Percentiles rank a stretch among this genome's conserved stretches.
These are phyloP conservation scores for Tokudaia muenninki DNA, from an alignment of 2,797 vertebrate genomes.

Conservation along the genomic window DNA sequence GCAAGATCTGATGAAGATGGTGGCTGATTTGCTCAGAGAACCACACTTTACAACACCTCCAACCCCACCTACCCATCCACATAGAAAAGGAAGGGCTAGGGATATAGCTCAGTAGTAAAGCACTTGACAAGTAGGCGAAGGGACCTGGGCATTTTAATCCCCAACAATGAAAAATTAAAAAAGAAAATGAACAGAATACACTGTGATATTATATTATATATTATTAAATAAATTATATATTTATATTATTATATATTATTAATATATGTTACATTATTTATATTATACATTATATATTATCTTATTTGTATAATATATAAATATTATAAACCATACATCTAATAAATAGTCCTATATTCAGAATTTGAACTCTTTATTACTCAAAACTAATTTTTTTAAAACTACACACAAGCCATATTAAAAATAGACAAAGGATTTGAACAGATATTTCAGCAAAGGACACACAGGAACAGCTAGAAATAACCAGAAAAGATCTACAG, in stretches of 20 bases:
- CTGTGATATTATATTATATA: background rate
- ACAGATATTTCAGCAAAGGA: slow-evolving; percentile 19
- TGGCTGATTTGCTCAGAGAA: background rate
- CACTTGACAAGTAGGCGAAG: background rate
- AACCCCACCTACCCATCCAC: background rate
- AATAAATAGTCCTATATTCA: slow-evolving; percentile 21
- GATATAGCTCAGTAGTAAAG: background rate
- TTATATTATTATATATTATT: background rate
- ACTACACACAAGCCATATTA: background rate
- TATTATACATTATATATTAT: background rate
- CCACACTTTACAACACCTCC: background rate
- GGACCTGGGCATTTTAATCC: background rate
- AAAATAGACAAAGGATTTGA: background rate
- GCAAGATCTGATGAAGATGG: background rate
- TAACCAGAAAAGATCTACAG: background rate
- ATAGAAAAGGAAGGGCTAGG: background rate
- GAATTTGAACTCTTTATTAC: slow-evolving; percentile 12
- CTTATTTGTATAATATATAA: background rate
- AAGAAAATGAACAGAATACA: background rate
- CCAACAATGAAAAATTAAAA: background rate
- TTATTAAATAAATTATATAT: background rate
- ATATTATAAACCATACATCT: background rate
- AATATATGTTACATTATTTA: too few species aligned
- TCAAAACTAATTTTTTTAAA: background rate
- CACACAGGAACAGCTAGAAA: slow-evolving; percentile 16